A percentile compares a stretch with the other conserved stretches of the same genome.
Evolutionary conservation across 2,888 invertebrate genomes (phyloP).

Genomic region (Urechis unicinctus): DNA sequence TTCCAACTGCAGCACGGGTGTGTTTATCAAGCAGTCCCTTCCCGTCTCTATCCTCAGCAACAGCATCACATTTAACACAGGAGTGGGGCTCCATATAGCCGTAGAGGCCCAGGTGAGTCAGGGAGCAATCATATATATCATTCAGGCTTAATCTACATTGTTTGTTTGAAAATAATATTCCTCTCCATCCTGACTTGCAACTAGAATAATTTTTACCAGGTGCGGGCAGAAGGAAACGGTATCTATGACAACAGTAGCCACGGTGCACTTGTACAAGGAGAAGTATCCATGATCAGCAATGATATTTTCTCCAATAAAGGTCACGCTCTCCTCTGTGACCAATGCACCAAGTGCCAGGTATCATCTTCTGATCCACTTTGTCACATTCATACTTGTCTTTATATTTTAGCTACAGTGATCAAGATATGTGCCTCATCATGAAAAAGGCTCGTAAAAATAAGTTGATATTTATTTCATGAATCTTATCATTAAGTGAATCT

Average conservation of each 20-base stretch:
- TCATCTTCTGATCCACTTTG: too few species aligned
- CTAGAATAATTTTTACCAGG: conserved; percentile 15
- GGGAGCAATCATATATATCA: too few species aligned
- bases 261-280: conserved; percentile 30
- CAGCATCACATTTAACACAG: conserved; percentile 33
- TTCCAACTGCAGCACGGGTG: conserved; percentile 32
- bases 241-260: conserved; percentile 37
- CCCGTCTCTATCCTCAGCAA: conserved; percentile 27
- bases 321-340: conserved; percentile 4
- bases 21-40: conserved; percentile 28
- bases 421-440: too few species aligned
- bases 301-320: conserved; percentile 34
- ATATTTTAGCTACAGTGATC: too few species aligned
- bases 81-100: conserved; percentile 25
- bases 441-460: too few species aligned
- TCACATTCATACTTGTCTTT: too few species aligned
- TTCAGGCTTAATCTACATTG: too few species aligned
- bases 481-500: too few species aligned
- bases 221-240: conserved; percentile 33
- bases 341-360: background rate
- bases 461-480: too few species aligned
- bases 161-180: too few species aligned
- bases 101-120: conserved; percentile 5
- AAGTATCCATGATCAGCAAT: conserved; percentile 28
- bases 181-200: too few species aligned